These are phyloP conservation scores for Acridotheres tristis DNA, from an alignment of 2,797 vertebrate species.

Conservation along the genomic window DNA sequence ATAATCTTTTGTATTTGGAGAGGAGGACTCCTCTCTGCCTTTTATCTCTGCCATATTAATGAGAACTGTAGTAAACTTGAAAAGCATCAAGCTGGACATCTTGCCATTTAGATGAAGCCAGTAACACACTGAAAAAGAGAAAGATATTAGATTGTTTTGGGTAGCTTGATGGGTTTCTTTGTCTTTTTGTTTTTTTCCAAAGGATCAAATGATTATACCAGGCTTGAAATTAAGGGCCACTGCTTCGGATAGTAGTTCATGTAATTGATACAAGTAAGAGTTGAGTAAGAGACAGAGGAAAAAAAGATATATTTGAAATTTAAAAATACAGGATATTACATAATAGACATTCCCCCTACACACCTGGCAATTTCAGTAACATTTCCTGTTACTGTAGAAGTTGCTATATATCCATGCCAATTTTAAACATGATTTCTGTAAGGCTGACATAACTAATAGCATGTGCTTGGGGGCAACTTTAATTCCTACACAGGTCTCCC, in stretches of 20 bases:
- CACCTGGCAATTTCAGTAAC: constrained; percentile 48
- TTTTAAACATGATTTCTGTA: constrained; percentile 44
- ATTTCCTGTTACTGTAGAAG: constrained; percentile 47
- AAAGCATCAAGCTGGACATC: background rate
- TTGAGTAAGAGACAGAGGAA: constrained; percentile 17
- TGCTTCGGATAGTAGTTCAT: background rate
- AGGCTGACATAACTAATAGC: background rate
- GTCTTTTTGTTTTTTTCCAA: background rate
- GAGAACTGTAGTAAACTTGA: background rate
- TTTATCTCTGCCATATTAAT: background rate
- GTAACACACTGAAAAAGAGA: background rate
- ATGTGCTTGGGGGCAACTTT: background rate
- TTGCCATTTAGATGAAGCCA: constrained; percentile 14
- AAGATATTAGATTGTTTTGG: background rate
- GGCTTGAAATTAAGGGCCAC: background rate
- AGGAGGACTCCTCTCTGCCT: background rate
- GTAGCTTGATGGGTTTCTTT: background rate
- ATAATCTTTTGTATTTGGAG: background rate
- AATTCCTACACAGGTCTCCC: background rate
- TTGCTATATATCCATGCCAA: constrained; percentile 14
- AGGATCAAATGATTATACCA: background rate
- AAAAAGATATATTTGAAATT: constrained; percentile 20
- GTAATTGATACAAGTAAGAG: background rate
- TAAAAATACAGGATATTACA: constrained; percentile 38
- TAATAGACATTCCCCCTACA: constrained; percentile 18